Conservation (phyloP, 2,888 invertebrate genomes). For the Drosophila basisetae region DNA sequence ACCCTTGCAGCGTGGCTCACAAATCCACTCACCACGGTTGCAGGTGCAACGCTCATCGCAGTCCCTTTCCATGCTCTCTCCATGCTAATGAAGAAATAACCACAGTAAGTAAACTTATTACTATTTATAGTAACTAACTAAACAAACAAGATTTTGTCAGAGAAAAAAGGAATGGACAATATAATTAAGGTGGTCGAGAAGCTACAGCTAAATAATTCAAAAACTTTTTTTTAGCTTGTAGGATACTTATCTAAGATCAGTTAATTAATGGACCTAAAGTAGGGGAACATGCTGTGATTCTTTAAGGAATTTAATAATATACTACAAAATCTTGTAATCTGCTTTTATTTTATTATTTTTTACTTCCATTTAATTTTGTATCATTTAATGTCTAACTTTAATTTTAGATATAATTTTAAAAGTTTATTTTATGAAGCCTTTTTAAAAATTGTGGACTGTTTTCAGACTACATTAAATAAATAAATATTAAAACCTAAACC, state of each 20-base stretch:
- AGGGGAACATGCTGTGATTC: not conserved
- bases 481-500: not conserved
- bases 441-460: not conserved
- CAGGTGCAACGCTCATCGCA: slow-evolving; percentile 93
- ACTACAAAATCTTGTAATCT: not conserved
- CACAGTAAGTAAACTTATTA: not conserved
- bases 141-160: not conserved
- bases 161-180: too few relatives aligned
- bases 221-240: not conserved
- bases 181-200: not conserved
- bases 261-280: not conserved
- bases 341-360: not conserved
- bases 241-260: not conserved
- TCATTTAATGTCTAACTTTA: not conserved
- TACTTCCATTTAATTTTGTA: not conserved
- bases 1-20: slow-evolving; percentile 90
- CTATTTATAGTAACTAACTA: not conserved
- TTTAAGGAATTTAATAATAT: not conserved
- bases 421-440: not conserved
- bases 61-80: slow-evolving; percentile 90
- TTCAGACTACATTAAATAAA: not conserved
- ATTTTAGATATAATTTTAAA: not conserved
- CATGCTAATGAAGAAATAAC: slow-evolving; percentile 85
- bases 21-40: slow-evolving; percentile 89
- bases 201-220: not conserved